Percentiles rank a stretch among this genome's conserved stretches.
Conservation (phyloP, 2,888 invertebrate genomes). For the Argyresthia goedartella region DNA sequence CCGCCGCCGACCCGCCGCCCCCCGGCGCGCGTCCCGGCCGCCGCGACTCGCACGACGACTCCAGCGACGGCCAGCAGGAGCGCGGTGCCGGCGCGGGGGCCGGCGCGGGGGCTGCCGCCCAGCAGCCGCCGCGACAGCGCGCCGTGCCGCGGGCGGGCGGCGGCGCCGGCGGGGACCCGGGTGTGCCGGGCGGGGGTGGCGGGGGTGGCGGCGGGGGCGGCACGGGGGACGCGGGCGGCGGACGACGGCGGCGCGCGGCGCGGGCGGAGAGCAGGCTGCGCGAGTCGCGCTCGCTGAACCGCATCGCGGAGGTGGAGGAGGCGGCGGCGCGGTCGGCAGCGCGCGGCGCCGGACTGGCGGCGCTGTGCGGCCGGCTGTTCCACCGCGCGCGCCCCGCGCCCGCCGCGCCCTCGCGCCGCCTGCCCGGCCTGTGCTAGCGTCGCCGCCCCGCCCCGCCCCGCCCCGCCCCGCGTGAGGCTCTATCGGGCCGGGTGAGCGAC, state of each 20-base stretch:
- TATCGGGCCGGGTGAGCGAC: background rate
- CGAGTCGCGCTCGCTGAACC: constrained; percentile 87
- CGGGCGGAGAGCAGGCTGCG: constrained; percentile 70
- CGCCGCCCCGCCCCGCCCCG: no score
- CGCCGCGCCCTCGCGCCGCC: constrained; percentile 43
- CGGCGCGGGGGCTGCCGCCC: constrained; percentile 20
- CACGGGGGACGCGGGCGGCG: constrained; percentile 19
- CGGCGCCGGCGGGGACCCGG: constrained; percentile 18
- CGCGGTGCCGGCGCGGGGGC: constrained; percentile 75
- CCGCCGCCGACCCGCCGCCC: constrained; percentile 69
- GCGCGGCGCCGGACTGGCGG: constrained; percentile 46
- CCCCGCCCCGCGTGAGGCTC: no score
- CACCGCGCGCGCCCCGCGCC: constrained; percentile 50
- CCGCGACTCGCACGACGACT: constrained; percentile 87
- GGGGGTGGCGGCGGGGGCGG: constrained; percentile 35
- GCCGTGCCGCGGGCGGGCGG: no score
- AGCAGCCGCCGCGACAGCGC: no score
- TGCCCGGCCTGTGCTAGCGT: constrained; percentile 59
- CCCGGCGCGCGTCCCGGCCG: constrained; percentile 75
- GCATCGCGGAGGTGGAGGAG: constrained; percentile 89
- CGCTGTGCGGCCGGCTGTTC: constrained; percentile 55
- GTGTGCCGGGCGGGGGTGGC: constrained; percentile 53
- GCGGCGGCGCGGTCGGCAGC: constrained; percentile 51
- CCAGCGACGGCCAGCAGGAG: constrained; percentile 88
- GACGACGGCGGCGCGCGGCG: constrained; percentile 46